phyloP scores from a whole-genome alignment of 2,888 invertebrate species.

The Linhomoeus sp. region DNA sequence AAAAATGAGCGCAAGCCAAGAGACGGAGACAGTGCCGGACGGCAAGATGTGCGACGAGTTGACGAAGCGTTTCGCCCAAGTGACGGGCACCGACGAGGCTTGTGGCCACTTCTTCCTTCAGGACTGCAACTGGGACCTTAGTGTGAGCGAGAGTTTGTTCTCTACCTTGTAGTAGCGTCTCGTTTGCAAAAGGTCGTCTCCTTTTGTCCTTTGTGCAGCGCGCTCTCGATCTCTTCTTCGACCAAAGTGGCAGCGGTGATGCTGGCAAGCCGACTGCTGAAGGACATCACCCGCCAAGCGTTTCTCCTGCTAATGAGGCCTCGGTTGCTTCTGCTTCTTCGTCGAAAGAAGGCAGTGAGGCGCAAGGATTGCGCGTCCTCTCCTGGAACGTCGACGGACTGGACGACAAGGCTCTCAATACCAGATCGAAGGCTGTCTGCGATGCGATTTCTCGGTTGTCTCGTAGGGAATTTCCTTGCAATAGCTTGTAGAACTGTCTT shows the following conservation, averaged over 20 bases:
- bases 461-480: too few species aligned
- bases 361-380: constrained; percentile 30
- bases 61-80: constrained; percentile 29
- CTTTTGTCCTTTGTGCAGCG: neutral
- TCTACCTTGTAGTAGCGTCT: neutral
- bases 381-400: constrained; percentile 44
- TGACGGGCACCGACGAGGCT: constrained; percentile 38
- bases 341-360: neutral
- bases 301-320: too few species aligned
- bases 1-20: too few species aligned
- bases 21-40: neutral
- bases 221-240: neutral
- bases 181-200: neutral
- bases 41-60: neutral
- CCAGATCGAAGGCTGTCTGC: constrained; percentile 35
- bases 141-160: constrained; percentile 20
- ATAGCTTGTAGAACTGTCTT: too few species aligned
- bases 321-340: neutral
- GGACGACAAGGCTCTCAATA: constrained; percentile 33
- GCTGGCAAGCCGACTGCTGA: too few species aligned
- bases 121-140: constrained; percentile 37
- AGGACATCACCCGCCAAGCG: too few species aligned
- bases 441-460: too few species aligned
- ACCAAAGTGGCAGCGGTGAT: too few species aligned
- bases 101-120: constrained; percentile 39